phyloP scores from a whole-genome alignment of 2,888 invertebrate genomes.

The Cheilosia vernalis region DNA sequence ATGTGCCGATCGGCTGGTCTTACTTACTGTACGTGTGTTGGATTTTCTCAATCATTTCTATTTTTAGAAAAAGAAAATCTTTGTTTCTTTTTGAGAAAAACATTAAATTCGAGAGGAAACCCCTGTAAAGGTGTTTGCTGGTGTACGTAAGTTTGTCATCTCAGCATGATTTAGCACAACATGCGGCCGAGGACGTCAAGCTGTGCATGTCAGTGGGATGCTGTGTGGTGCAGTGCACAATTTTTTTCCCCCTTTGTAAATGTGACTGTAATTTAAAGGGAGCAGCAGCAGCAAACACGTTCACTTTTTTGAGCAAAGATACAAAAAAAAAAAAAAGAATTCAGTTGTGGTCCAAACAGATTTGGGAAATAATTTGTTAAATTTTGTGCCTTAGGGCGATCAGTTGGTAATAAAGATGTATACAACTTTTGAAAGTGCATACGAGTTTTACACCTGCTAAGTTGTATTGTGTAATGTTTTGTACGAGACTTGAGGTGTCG shows the following conservation, averaged over 20 bases:
- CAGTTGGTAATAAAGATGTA: conserved; percentile 4
- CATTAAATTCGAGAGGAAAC: conserved; percentile 22
- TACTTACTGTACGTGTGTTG: conserved; percentile 7
- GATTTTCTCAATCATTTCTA: conserved; percentile 66
- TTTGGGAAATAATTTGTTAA: conserved; percentile 42
- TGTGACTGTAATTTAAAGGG: conserved; percentile 21
- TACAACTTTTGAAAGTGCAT: conserved; percentile 6
- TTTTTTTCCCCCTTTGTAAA: conserved; percentile 6
- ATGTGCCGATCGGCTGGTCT: conserved; percentile 42
- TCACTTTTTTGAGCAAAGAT: background rate
- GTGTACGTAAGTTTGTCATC: conserved; percentile 66
- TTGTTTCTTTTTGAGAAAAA: conserved; percentile 32
- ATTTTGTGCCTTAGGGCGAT: conserved; percentile 15
- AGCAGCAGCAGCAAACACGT: conserved; percentile 22
- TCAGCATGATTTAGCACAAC: conserved; percentile 69
- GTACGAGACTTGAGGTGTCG: too few relatives aligned
- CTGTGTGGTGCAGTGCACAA: conserved; percentile 33
- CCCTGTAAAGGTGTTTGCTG: conserved; percentile 23
- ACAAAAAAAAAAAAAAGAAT: conserved; percentile 1
- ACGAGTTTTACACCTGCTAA: background rate
- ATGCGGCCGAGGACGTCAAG: conserved; percentile 69
- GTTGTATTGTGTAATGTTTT: too few relatives aligned
- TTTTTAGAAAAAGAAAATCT: conserved; percentile 59
- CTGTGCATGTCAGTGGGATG: conserved; percentile 61
- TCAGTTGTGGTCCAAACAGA: conserved; percentile 38